A percentile compares a stretch with the other conserved stretches of the same genome.
Evolutionary conservation across 2,888 invertebrate genomes (phyloP).

Genomic region (Netelia inedita): DNA sequence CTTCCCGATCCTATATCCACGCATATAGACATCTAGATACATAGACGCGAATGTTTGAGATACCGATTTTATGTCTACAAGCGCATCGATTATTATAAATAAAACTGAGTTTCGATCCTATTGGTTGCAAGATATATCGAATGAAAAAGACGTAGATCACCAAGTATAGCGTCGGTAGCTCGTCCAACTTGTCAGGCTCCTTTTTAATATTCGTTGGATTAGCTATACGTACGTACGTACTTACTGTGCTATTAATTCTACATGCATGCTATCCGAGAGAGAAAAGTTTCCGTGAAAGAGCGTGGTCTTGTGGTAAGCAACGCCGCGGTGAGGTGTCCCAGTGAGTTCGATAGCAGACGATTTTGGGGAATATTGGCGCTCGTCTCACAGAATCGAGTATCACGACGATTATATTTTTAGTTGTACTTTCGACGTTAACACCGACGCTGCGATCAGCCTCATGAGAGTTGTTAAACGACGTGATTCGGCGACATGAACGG

Average conservation of each 20-base stretch:
- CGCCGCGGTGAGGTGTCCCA: slow-evolving; percentile 55
- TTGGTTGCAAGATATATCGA: no score
- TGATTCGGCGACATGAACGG: slow-evolving; percentile 70
- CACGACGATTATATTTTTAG: neutral
- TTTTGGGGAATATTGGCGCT: slow-evolving; percentile 28
- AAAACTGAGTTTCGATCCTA: no score
- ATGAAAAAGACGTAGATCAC: no score
- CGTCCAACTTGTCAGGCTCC: no score
- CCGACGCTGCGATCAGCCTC: neutral
- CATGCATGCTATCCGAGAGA: neutral
- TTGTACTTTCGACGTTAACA: neutral
- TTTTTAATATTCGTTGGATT: no score
- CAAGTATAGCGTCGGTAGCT: no score
- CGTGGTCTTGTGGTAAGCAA: slow-evolving; percentile 35
- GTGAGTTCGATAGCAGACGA: slow-evolving; percentile 66
- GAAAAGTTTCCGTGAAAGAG: slow-evolving; percentile 41
- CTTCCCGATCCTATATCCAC: neutral
- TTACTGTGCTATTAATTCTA: no score
- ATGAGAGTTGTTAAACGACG: neutral
- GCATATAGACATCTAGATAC: no score
- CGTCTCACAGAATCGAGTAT: neutral
- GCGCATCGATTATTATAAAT: no score
- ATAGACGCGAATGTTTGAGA: no score
- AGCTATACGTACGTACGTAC: no score
- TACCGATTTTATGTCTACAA: no score